These are phyloP conservation scores for Clupea harengus DNA, from an alignment of 2,113 vertebrate genomes.

Conservation along the genomic window DNA sequence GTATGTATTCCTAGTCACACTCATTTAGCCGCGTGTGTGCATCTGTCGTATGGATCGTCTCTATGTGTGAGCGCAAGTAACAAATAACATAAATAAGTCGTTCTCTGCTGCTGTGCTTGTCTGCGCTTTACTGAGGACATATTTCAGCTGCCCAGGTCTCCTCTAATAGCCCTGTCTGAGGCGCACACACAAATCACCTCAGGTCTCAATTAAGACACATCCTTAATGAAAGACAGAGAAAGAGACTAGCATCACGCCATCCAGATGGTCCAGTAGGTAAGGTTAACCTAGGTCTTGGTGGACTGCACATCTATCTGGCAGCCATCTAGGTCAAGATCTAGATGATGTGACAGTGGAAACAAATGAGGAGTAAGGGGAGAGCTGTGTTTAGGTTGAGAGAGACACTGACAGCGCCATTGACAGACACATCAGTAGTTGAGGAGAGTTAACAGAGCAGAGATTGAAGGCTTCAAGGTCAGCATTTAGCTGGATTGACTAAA, in stretches of 20 bases:
- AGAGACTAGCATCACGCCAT: not conserved
- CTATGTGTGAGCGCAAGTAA: not conserved
- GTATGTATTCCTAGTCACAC: not conserved
- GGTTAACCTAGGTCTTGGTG: conserved; percentile 3
- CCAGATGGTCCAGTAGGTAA: not conserved
- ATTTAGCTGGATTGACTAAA: not conserved
- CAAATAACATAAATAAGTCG: not conserved
- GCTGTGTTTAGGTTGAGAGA: not conserved
- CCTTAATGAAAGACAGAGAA: not conserved
- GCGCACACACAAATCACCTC: not conserved
- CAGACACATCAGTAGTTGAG: not conserved
- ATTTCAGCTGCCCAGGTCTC: not conserved
- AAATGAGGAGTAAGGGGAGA: not conserved
- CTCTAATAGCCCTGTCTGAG: not conserved
- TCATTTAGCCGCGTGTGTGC: not conserved
- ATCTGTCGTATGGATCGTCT: not conserved
- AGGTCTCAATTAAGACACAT: not conserved
- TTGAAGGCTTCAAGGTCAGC: not conserved
- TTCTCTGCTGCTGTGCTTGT: not conserved
- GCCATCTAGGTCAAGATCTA: not conserved
- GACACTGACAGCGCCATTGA: not conserved
- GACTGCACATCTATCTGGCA: not conserved
- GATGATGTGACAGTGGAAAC: too few relatives aligned
- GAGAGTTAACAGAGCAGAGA: not conserved
- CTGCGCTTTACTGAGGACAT: not conserved